A percentile compares a stretch with the other conserved stretches of the same genome.
Conservation (phyloP, 2,797 vertebrate genomes). For the Pseudochromis fuscus region DNA sequence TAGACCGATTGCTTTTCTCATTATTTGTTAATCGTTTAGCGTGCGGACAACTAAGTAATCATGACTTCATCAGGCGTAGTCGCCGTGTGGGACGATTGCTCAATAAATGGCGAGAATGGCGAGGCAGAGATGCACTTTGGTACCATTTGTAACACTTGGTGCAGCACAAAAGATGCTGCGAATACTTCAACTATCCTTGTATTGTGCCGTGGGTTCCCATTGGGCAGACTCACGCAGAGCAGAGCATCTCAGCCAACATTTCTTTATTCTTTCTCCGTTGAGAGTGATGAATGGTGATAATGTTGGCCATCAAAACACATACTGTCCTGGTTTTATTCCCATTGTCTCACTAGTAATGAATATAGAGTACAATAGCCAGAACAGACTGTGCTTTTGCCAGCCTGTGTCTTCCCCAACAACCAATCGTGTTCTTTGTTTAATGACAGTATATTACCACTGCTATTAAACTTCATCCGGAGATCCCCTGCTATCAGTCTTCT, state of each 20-base stretch:
- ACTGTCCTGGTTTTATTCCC: conserved; percentile 49
- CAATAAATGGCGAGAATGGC: conserved; percentile 31
- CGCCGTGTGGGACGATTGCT: conserved; percentile 50
- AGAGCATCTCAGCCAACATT: conserved; percentile 34
- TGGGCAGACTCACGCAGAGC: conserved; percentile 15
- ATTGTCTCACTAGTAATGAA: conserved; percentile 52
- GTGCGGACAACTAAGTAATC: conserved; percentile 52
- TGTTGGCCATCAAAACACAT: conserved; percentile 36
- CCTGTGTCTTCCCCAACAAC: conserved; percentile 35
- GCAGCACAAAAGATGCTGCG: conserved; percentile 15
- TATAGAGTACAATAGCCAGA: conserved; percentile 34
- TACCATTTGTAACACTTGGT: conserved; percentile 19
- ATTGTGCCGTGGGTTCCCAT: conserved; percentile 31
- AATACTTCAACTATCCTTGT: conserved; percentile 7
- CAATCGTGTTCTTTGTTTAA: conserved; percentile 54
- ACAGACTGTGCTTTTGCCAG: conserved; percentile 41
- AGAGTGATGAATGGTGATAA: conserved; percentile 49
- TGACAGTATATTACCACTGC: conserved; percentile 38
- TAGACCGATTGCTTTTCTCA: conserved; percentile 52
- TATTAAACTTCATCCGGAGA: conserved; percentile 19
- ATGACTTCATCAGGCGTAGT: conserved; percentile 53
- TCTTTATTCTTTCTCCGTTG: conserved; percentile 28
- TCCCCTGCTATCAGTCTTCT: conserved; percentile 11
- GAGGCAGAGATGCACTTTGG: conserved; percentile 13
- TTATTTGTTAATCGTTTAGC: conserved; percentile 57